Conservation (phyloP, 2,113 vertebrate species). For the Sinocyclocheilus rhinocerous region DNA sequence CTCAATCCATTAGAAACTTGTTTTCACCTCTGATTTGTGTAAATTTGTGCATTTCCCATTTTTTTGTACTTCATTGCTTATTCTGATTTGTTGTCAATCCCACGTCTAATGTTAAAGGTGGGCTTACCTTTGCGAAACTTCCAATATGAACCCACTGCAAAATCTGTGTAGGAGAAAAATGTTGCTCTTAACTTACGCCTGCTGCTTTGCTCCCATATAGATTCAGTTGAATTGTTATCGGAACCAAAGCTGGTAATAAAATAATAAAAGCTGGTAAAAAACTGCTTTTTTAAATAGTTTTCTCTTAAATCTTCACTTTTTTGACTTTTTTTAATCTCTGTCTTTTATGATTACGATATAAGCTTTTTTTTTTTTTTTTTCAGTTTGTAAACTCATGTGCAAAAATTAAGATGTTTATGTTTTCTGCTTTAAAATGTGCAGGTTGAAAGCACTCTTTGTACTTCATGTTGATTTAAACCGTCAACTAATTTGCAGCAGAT, state of each 20-base stretch:
- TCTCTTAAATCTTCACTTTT: not conserved
- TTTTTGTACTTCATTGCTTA: no score
- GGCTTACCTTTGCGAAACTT: not conserved
- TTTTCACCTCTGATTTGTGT: no score
- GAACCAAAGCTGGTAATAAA: not conserved
- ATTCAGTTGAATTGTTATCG: not conserved
- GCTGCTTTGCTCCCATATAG: not conserved
- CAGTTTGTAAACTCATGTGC: not conserved
- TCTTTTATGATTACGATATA: not conserved
- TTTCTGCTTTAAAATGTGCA: not conserved
- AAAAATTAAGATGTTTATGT: not conserved
- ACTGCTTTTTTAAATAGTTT: not conserved
- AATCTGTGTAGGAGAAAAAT: not conserved
- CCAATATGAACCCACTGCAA: not conserved
- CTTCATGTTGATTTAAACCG: not conserved
- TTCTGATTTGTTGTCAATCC: no score
- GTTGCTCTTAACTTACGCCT: no score
- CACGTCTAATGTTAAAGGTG: not conserved
- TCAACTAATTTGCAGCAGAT: not conserved
- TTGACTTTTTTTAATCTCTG: not conserved
- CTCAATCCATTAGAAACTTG: no score
- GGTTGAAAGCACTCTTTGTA: not conserved
- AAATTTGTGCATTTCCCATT: no score
- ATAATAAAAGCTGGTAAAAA: no score
- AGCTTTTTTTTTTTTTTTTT: not conserved